Evolutionary conservation across 2,797 vertebrate genomes (phyloP).

Genomic region (Gobionotothen gibberifrons): DNA sequence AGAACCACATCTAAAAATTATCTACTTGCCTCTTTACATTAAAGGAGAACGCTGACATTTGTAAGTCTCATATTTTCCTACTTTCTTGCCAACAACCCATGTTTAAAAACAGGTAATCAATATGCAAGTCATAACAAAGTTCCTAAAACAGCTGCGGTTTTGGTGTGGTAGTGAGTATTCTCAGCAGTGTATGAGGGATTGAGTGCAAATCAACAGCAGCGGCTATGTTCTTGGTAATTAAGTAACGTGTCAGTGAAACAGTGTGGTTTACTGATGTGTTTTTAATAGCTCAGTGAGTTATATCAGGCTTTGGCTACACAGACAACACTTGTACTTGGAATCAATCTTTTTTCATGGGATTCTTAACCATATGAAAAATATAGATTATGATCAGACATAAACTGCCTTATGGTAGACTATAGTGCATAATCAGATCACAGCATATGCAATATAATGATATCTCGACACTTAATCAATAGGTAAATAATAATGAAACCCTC

Average conservation of each 20-base stretch:
- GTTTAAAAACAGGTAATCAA: background rate
- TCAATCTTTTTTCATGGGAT: background rate
- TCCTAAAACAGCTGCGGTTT: background rate
- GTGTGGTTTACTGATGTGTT: constrained; percentile 2
- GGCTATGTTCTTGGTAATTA: constrained; percentile 3
- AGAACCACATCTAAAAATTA: background rate
- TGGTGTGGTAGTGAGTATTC: background rate
- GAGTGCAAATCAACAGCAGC: background rate
- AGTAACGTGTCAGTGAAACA: background rate
- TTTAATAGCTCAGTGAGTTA: constrained; percentile 1
- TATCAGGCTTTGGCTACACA: background rate
- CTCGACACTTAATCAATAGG: background rate
- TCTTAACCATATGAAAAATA: background rate
- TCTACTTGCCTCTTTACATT: too few species aligned
- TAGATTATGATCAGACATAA: background rate
- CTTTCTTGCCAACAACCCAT: too few species aligned
- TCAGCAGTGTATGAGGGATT: background rate
- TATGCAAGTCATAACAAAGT: too few species aligned
- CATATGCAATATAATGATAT: background rate
- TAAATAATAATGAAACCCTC: constrained; percentile 2
- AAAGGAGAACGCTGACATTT: too few species aligned
- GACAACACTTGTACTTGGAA: background rate
- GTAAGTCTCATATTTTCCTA: too few species aligned
- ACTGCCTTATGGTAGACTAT: background rate
- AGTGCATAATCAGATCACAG: background rate